Conservation (phyloP, 2,888 invertebrate genomes). For the Imbricaverruca yamaguchii region DNA sequence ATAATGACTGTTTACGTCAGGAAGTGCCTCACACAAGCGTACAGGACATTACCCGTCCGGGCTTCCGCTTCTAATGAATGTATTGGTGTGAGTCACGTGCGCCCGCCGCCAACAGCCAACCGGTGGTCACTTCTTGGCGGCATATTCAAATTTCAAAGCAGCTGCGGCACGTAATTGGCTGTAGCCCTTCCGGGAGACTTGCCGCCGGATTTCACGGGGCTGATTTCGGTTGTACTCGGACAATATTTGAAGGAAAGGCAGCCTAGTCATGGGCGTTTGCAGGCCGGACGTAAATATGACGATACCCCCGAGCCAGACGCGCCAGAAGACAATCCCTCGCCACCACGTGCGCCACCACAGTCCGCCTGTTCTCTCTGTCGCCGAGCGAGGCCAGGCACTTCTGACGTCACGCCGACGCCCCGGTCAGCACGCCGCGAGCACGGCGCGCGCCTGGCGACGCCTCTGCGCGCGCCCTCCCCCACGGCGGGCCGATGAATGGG, state of each 20-base stretch:
- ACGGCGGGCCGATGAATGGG: background rate
- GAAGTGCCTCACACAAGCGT: background rate
- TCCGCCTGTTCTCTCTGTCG: background rate
- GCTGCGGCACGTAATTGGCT: background rate
- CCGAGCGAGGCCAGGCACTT: background rate
- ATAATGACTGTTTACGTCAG: slow-evolving; percentile 11
- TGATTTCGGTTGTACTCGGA: slow-evolving; percentile 15
- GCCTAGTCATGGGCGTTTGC: background rate
- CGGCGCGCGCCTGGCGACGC: background rate
- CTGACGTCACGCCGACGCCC: background rate
- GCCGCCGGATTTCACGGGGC: slow-evolving; percentile 1
- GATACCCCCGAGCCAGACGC: too few species aligned
- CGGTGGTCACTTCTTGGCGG: background rate
- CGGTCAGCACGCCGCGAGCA: too few species aligned
- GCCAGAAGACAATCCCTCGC: too few species aligned
- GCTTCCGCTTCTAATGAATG: background rate
- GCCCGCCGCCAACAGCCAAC: background rate
- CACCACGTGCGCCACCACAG: too few species aligned
- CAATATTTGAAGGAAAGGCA: slow-evolving; percentile 13
- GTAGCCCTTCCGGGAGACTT: background rate
- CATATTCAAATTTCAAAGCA: slow-evolving; percentile 13
- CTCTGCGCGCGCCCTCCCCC: background rate
- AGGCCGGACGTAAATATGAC: too few species aligned
- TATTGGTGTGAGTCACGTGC: background rate
- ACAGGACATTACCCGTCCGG: slow-evolving; percentile 1